Evolutionary conservation across 2,113 vertebrate genomes (phyloP), one percentile per base, ranked within the genome.

Genomic region (Alectura lathami): DNA sequence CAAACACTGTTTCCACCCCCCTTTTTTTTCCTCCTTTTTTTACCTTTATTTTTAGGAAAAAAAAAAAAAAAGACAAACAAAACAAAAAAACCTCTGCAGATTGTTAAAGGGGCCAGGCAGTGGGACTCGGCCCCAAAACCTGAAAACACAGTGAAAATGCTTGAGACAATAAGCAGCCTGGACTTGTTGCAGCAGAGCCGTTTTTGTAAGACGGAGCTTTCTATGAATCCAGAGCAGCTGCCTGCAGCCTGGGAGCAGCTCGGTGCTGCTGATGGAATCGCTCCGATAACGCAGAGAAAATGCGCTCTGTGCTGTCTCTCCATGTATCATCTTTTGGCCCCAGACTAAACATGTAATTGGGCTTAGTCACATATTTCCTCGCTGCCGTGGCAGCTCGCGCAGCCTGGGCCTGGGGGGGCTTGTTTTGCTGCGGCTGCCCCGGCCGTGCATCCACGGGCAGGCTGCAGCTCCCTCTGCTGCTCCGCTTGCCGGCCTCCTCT

Each of bases 381-480:
- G 17, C 88, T 79, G 96, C 30, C 76, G 96, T 42, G 94, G 96
- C 96, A 96, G 93, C 90, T n/a, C 56, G 74, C 11, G 57, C 5
- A 88, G 81, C 88, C 23, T 47, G 51, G 70, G 11, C 32, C 63
- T 36, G 86, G 69, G 83, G 84, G 85, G 60, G 70, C 78, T 45
- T 91, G 89, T 93, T 95, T 91, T 56, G 42, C 66, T 88, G 30
- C 3, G 67, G 16, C 66, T 86, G 86, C 45, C 57, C 82, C 88
- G 83, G 88, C 38, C n/a, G 23, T 34, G 47, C 18, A 47, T 54
- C 69, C 86, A 96, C n/a, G 50, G 50, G 45, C 90, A n/a, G 96
- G 77, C 87, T 91, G 96, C 62, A 98, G 98, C 98, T 97, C 98
- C 98, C 95, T 95, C 98, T 98, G 97, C 94, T 93, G 98, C 94